A percentile compares a stretch with the other conserved stretches of the same genome.
phyloP scores from a whole-genome alignment of 2,888 invertebrate genomes.

The Mongoloraphidia duomilia region DNA sequence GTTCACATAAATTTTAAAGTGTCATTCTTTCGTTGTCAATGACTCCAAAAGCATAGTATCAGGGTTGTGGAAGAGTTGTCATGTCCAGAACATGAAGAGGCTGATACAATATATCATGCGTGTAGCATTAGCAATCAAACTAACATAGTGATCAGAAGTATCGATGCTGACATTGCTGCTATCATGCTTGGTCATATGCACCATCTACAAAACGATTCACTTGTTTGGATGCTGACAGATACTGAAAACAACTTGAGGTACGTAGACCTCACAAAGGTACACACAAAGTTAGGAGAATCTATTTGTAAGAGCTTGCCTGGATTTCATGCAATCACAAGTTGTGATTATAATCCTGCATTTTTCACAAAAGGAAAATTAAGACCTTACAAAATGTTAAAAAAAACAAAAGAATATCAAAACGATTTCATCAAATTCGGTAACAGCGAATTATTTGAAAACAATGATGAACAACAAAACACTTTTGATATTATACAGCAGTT shows the following conservation, averaged over 20 bases:
- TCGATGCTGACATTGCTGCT: constrained; percentile 11
- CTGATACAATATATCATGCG: constrained; percentile 9
- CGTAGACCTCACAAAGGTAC: constrained; percentile 2
- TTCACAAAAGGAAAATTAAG: constrained; percentile 7
- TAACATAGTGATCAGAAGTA: constrained; percentile 10
- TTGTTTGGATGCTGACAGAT: constrained; percentile 2
- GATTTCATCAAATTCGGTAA: neutral
- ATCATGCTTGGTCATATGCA: constrained; percentile 12
- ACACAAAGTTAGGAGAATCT: constrained; percentile 2
- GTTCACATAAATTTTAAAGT: constrained; percentile 11
- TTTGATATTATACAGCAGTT: no score
- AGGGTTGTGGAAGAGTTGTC: constrained; percentile 6
- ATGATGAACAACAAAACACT: neutral
- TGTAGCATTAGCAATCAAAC: constrained; percentile 6
- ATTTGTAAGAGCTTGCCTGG: neutral
- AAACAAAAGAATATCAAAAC: constrained; percentile 2
- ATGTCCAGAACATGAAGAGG: constrained; percentile 13
- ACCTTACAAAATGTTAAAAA: constrained; percentile 4
- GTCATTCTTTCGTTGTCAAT: constrained; percentile 17
- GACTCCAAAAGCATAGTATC: constrained; percentile 5
- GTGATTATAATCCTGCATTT: no score
- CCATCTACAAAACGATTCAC: constrained; percentile 7
- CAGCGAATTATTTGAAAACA: neutral
- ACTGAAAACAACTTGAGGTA: constrained; percentile 6
- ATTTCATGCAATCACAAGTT: neutral